Base-by-base conservation (phyloP, 2,888 invertebrate genomes). In the Lochmaea capreae region DNA sequence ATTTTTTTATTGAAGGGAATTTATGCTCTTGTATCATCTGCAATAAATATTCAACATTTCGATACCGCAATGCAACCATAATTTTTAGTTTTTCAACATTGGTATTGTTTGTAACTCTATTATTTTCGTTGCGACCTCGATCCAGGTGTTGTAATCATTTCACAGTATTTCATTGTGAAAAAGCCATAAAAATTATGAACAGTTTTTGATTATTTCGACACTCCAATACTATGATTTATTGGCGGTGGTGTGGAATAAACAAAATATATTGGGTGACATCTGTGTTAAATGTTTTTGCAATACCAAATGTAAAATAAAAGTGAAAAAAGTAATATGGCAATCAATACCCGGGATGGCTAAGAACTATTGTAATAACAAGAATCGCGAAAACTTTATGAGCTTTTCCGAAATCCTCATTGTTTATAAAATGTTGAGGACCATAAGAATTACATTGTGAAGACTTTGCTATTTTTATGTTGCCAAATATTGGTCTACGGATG, bases 161-260 rank as follows among this genome's bases (percentile, higher is more conserved):
- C 70, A 63, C 70, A 70, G 70, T 70, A 70, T 70, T 70, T 70
- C 70, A 70, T 70, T 70, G 70, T 70, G 63, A 42, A 70, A 70
- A 71, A 71, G 71, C 71, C 65, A 62, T 71, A 65, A 71, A 71
- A 71, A 71, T 71, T 71, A 71, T 71, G 49, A 65, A 58, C 62
- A 65, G 58, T 65, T 71, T 70, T 65, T 71, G 71, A 71, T 71
- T 71, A 71, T 71, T 71, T 65, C 42, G 65, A 58, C 63, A 65
- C 57, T 63, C 57, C n/a, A 49, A 65, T 65, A 33, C 42, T 22
- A 65, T 65, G 65, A 71, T 71, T 71, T 71, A 71, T 71, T 43
- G 49, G 9, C 63, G 10, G 65, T 65, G 42, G 2, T 49, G 6
- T 49, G 43, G 39, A 68, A 61, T 61, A 68, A 67, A 54, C 57